Evolutionary conservation across 2,888 invertebrate species (phyloP), one percentile per base, ranked within the genome.

Genomic region (Ophion obscuratus): DNA sequence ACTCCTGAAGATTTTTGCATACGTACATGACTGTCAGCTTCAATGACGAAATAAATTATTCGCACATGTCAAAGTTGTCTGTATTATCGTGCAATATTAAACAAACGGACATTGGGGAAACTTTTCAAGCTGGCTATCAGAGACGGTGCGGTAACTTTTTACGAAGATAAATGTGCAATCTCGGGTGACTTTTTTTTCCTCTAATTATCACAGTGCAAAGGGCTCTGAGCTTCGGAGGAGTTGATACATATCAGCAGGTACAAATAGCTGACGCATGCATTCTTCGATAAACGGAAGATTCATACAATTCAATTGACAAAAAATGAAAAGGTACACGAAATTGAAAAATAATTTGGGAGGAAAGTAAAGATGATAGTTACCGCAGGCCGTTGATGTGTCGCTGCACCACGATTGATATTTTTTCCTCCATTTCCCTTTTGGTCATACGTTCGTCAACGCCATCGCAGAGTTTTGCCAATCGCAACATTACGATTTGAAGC

Each of bases 351-450:
- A 0, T 4, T 17, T 14, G 5, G n/a, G 2, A 14, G 14, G 1
- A 31, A 61, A 61, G 3, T 14, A 61, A 7, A 11, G 10, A 9
- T 2, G 61, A 20, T 11, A 78, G 7, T 53, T 87, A 92, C 92
- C 87, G 70, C 0, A 92, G 71, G 78, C 89, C 88, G 5, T 82
- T 71, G 6, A 68, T 83, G 81, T 90, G 90, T 40, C 73, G 66
- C 36, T 47, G 20, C 40, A 89, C 78, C n/a, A 90, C 85, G 10
- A 64, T 11, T 6, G 87, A 81, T 1, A 89, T 83, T 20, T 88
- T 59, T 57, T 71, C 36, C 24, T 66, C 40, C 3, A 62, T 24
- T 11, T 75, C 7, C 31, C 64, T 66, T 5, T 27, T 7, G 24
- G 57, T 11, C 17, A 20, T 2, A n/a, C 62, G 20, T 7, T 73